phyloP scores from a whole-genome alignment of 1,140 invertebrate species.

The Neelides sp. region DNA sequence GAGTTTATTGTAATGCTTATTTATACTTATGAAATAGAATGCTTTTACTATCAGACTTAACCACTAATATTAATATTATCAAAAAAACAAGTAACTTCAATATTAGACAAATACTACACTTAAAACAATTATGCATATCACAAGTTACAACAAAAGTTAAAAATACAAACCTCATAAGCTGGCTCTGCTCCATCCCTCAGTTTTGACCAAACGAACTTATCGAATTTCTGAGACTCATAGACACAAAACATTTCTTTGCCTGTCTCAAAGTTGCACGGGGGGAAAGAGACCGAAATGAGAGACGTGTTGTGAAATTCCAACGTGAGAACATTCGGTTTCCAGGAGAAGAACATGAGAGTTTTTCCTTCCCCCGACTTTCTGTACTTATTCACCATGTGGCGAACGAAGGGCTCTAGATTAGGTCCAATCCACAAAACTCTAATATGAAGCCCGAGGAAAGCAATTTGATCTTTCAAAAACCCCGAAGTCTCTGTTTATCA shows the following conservation, averaged over 20 bases:
- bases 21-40: too few relatives aligned
- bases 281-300: constrained; percentile 39
- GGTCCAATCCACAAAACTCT: constrained; percentile 52
- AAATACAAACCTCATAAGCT: constrained; percentile 38
- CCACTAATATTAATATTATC: background rate
- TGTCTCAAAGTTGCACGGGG: constrained; percentile 24
- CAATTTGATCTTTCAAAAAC: constrained; percentile 45
- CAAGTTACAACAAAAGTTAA: background rate
- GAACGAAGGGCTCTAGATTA: constrained; percentile 40
- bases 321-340: constrained; percentile 50
- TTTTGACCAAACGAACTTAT: constrained; percentile 51
- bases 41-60: background rate
- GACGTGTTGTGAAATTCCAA: constrained; percentile 34
- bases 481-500: constrained; percentile 34
- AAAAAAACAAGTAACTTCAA: too few relatives aligned
- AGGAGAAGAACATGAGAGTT: constrained; percentile 49
- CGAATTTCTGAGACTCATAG: constrained; percentile 50
- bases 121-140: too few relatives aligned
- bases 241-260: constrained; percentile 38
- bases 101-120: too few relatives aligned
- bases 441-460: constrained; percentile 41
- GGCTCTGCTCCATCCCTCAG: constrained; percentile 41
- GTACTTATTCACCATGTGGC: constrained; percentile 37
- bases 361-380: constrained; percentile 21
- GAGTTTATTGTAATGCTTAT: too few relatives aligned